Conservation (phyloP, 2,888 invertebrate genomes). For the Athalia rosae region DNA sequence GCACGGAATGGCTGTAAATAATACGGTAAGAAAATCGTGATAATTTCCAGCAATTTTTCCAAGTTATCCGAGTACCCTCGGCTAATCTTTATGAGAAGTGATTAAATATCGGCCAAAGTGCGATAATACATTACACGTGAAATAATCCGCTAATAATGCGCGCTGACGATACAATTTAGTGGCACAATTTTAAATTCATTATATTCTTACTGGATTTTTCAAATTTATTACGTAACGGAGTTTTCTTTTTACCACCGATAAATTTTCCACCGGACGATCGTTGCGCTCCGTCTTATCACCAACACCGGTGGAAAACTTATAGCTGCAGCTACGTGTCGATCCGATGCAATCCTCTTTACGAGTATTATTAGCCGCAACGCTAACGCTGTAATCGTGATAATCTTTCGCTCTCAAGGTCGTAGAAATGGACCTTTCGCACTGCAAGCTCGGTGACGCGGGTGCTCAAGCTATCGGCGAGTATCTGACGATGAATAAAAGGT, state of each 20-base stretch:
- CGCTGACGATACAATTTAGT: neutral
- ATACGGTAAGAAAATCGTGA: slow-evolving; percentile 65
- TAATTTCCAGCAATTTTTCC: neutral
- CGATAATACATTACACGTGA: neutral
- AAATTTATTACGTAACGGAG: neutral
- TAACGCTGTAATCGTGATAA: neutral
- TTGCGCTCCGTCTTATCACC: slow-evolving; percentile 11
- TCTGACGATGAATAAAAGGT: slow-evolving; percentile 69
- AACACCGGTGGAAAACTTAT: neutral
- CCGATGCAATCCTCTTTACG: neutral
- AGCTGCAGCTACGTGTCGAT: neutral
- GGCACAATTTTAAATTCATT: slow-evolving; percentile 3
- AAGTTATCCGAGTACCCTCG: neutral
- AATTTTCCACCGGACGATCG: neutral
- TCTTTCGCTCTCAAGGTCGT: slow-evolving; percentile 68
- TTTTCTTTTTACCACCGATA: neutral
- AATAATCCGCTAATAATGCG: neutral
- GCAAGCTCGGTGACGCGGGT: slow-evolving; percentile 79
- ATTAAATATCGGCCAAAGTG: neutral
- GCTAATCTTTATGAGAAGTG: slow-evolving; percentile 19
- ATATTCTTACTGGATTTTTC: neutral
- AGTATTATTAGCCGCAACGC: neutral
- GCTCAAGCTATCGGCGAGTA: slow-evolving; percentile 79
- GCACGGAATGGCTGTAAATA: slow-evolving; percentile 75
- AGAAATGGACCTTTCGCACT: slow-evolving; percentile 81